These are phyloP conservation scores for Ailuropoda melanoleuca DNA, from an alignment of 2,113 vertebrate species.

Conservation along the genomic window DNA sequence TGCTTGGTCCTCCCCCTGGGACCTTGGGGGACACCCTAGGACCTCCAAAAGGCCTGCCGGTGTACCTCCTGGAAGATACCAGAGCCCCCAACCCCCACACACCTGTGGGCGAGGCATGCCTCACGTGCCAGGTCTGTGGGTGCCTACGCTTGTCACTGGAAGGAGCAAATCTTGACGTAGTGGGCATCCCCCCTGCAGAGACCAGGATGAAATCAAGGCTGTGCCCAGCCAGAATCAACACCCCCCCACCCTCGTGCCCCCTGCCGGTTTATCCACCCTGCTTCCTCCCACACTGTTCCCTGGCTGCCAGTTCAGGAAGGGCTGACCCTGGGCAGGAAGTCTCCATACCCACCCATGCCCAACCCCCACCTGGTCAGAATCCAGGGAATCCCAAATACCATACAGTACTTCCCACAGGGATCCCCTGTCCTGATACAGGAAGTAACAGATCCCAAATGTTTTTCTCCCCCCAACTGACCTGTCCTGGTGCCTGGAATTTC, in stretches of 20 bases:
- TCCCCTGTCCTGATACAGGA: not conserved
- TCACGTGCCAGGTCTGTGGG: rapidly evolving
- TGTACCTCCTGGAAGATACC: not conserved
- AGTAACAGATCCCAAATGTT: not conserved
- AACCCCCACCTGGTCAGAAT: not conserved
- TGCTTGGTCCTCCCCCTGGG: not conserved
- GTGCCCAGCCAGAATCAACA: not conserved
- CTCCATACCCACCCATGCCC: not conserved
- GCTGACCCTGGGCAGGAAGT: constrained; percentile 28
- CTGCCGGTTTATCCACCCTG: not conserved
- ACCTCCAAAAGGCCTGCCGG: not conserved
- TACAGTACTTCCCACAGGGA: constrained; percentile 15
- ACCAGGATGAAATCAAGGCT: not conserved
- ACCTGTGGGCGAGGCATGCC: not conserved
- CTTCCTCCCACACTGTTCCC: constrained; percentile 10
- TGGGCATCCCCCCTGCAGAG: not conserved
- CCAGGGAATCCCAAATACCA: not conserved
- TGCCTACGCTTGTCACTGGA: not conserved
- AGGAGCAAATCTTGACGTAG: constrained; percentile 88
- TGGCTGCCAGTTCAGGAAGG: constrained; percentile 43
- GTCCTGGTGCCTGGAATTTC: constrained; percentile 46
- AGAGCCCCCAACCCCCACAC: not conserved
- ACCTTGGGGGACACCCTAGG: not conserved
- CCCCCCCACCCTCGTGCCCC: not conserved
- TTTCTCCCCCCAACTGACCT: not conserved